Evolutionary conservation across 2,888 invertebrate species (phyloP), one percentile per base, ranked within the genome.

Genomic region (Habrosyne pyritoides): DNA sequence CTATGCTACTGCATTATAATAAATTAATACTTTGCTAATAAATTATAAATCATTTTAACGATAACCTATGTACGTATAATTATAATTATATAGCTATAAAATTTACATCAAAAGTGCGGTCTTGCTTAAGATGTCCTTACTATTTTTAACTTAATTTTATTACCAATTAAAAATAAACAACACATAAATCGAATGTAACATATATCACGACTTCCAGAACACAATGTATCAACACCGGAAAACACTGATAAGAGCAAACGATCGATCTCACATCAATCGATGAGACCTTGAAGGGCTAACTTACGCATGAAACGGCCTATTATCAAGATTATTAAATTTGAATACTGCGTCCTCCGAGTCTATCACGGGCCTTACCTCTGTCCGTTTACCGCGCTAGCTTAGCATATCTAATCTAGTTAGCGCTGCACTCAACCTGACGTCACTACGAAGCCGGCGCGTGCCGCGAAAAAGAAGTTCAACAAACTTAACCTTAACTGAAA

Each of bases 391-490:
- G 64, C 74, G 73, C 69, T 72, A 83, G 84, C 84, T 88, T 79
- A 87, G 73, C 81, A 78, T 84, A 80, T 80, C 81, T 90, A 89
- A 89, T 89, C 89, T 84, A 82, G 84, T 91, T 90, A 89, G 81
- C 68, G 75, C 63, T 84, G 86, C 87, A 89, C 66, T 64, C 63
- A 53, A 62, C 63, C 61, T 81, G 82, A 89, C 88, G 89, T 89
- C 90, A 88, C 81, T 59, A 61, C 63, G 79, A 83, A 84, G 84
- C 83, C 83, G 83, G 78, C 79, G 75, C 76, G 81, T 77, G 83
- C 73, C 75, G 73, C 75, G 77, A 82, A 87, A 86, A 18, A 70
- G 75, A 89, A 91, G 90, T 90, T 91, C 89, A 89, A 88, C 85
- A 89, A 91, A 90, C 90, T 84, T 85, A 81, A 83, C 81, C 81